Conservation (phyloP, 2,797 vertebrate genomes). For the Phataginus tetradactyla region DNA sequence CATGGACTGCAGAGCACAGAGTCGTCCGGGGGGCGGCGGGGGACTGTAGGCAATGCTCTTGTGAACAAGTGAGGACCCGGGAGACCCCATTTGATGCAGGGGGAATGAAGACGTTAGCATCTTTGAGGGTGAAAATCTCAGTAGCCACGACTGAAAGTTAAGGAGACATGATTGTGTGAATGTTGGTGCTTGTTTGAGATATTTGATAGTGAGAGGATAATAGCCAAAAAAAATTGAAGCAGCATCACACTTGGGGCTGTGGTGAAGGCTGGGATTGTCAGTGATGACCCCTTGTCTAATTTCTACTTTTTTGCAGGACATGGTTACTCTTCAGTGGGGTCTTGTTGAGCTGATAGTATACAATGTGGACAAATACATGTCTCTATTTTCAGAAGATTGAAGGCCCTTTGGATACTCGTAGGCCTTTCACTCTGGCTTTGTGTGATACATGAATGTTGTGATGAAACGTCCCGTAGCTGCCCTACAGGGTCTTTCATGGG, state of each 20-base stretch:
- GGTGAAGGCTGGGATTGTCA: neutral
- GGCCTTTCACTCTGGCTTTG: neutral
- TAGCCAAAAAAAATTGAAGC: neutral
- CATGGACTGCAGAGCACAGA: neutral
- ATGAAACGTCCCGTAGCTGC: neutral
- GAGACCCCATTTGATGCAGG: neutral
- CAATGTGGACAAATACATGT: neutral
- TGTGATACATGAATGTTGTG: neutral
- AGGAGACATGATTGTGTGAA: neutral
- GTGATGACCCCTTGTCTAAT: neutral
- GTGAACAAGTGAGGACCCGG: neutral
- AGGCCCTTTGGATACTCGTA: neutral
- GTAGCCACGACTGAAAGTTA: neutral
- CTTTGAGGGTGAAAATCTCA: neutral
- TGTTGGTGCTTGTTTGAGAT: neutral
- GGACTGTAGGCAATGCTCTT: neutral
- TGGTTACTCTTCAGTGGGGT: neutral
- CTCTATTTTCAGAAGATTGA: slow-evolving; percentile 21
- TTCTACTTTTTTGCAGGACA: neutral
- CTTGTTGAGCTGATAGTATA: neutral
- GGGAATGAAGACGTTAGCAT: neutral
- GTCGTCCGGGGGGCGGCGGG: neutral
- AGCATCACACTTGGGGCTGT: neutral
- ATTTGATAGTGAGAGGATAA: neutral
- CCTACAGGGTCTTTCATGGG: neutral